Evolutionary conservation across 2,113 vertebrate species (phyloP).

Genomic region (Lonchura striata): DNA sequence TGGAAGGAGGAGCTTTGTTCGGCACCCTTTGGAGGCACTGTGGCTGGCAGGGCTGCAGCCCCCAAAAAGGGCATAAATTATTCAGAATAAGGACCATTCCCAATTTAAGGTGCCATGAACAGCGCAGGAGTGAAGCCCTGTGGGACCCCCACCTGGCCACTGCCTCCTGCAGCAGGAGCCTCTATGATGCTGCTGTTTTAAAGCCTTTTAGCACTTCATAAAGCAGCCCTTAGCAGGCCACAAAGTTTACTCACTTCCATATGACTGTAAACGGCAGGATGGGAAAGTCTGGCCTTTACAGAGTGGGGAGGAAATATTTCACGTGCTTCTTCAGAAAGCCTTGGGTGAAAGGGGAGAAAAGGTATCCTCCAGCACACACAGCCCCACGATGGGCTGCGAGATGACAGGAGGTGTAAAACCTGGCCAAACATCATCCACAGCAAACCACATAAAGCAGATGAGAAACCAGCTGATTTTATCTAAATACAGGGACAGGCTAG

Average conservation of each 20-base stretch:
- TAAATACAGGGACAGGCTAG: neutral
- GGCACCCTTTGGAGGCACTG: neutral
- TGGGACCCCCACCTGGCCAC: neutral
- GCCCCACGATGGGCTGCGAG: rapidly evolving
- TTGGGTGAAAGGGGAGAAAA: neutral
- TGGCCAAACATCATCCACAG: neutral
- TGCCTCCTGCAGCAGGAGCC: rapidly evolving
- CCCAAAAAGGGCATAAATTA: neutral
- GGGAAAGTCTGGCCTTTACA: neutral
- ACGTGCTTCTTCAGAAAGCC: neutral
- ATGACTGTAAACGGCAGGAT: constrained; percentile 2
- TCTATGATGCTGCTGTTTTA: neutral
- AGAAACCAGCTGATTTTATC: neutral
- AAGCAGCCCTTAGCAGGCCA: constrained; percentile 19
- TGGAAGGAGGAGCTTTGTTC: neutral
- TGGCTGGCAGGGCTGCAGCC: neutral
- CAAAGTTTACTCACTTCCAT: constrained; percentile 45
- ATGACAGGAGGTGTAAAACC: neutral
- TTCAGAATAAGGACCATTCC: too few species aligned
- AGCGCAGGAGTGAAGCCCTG: neutral
- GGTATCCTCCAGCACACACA: neutral
- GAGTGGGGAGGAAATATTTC: neutral
- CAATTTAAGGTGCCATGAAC: neutral
- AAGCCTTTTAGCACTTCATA: constrained; percentile 41
- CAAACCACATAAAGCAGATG: neutral